A percentile compares a stretch with the other conserved stretches of the same genome.
These are phyloP conservation scores for Drosophila affinis DNA, from an alignment of 2,888 invertebrate species.

Conservation along the genomic window DNA sequence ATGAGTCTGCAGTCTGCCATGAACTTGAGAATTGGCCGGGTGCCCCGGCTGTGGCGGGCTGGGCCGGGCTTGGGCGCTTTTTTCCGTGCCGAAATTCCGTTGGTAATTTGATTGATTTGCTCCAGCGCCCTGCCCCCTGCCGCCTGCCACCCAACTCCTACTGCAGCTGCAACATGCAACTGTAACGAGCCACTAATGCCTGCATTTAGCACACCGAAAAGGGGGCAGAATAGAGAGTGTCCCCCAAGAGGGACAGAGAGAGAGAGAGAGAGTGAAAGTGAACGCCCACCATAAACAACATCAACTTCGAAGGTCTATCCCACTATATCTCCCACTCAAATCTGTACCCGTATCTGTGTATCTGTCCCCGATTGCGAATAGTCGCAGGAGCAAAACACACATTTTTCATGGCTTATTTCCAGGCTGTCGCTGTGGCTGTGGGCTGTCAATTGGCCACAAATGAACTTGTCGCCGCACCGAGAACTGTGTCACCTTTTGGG, in stretches of 20 bases:
- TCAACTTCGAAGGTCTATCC: constrained; percentile 16
- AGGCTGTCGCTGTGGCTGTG: not conserved
- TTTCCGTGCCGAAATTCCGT: constrained; percentile 49
- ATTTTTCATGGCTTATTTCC: constrained; percentile 29
- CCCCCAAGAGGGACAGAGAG: not conserved
- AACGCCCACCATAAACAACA: constrained; percentile 48
- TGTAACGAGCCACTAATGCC: constrained; percentile 77
- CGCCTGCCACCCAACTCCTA: not conserved
- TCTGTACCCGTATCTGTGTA: not conserved
- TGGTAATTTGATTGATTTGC: constrained; percentile 78
- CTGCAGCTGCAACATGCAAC: constrained; percentile 64
- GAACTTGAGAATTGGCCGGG: constrained; percentile 60
- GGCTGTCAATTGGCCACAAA: constrained; percentile 50
- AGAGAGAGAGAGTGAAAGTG: constrained; percentile 22
- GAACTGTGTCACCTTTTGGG: constrained; percentile 49
- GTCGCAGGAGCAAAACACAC: constrained; percentile 15
- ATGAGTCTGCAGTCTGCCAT: constrained; percentile 46
- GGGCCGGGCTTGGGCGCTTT: not conserved
- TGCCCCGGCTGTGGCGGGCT: not conserved
- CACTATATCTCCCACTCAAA: not conserved
- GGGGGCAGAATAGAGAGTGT: constrained; percentile 25
- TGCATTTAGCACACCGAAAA: constrained; percentile 66
- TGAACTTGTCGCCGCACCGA: constrained; percentile 42
- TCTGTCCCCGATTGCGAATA: not conserved
- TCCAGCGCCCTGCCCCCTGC: constrained; percentile 16